Evolutionary conservation across 2,888 invertebrate species (phyloP).

Genomic region (Agrilus cyanescens): DNA sequence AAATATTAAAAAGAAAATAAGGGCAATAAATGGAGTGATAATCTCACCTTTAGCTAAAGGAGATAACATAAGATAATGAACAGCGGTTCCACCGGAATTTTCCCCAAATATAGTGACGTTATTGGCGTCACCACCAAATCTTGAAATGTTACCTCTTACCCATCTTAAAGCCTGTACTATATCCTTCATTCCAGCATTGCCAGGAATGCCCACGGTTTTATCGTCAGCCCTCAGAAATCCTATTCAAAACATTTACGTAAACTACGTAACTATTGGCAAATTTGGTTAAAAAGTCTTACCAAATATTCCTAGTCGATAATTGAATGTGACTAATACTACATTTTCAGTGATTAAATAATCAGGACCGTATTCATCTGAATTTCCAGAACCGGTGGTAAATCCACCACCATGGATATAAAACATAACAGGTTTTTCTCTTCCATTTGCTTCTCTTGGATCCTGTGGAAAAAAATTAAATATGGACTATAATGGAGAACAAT

Average conservation of each 20-base stretch:
- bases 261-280: not conserved
- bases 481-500: too few species aligned
- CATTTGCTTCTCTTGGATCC: too few species aligned
- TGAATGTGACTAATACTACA: conserved; percentile 54
- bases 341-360: conserved; percentile 56
- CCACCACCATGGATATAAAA: conserved; percentile 65
- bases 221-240: conserved; percentile 31
- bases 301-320: conserved; percentile 51
- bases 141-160: conserved; percentile 27
- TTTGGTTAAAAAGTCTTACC: not conserved
- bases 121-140: conserved; percentile 29
- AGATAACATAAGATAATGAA: conserved; percentile 31
- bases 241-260: conserved; percentile 11
- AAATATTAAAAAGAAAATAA: too few species aligned
- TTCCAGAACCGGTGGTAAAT: conserved; percentile 59
- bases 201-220: conserved; percentile 21
- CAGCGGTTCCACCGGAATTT: conserved; percentile 32
- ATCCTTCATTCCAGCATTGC: conserved; percentile 33
- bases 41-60: conserved; percentile 26
- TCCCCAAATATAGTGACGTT: conserved; percentile 31
- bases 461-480: too few species aligned
- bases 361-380: conserved; percentile 55
- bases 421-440: conserved; percentile 47
- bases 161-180: conserved; percentile 29
- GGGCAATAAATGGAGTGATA: not conserved